phyloP scores from a whole-genome alignment of 1,140 invertebrate genomes.

The Cydia amplana region DNA sequence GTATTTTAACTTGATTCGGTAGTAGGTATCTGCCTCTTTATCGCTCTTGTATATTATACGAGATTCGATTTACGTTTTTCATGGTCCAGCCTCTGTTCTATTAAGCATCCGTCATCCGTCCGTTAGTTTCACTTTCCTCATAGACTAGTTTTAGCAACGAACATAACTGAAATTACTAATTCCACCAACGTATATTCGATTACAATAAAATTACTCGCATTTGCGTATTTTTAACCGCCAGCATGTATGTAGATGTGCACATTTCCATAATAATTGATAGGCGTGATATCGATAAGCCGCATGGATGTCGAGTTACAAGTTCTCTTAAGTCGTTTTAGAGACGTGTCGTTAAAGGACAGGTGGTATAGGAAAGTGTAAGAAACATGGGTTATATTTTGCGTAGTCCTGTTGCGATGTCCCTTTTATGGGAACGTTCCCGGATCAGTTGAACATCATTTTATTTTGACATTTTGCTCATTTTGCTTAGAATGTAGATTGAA shows the following conservation, averaged over 20 bases:
- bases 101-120: too few species aligned
- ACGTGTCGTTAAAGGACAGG: not conserved
- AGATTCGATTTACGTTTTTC: too few species aligned
- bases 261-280: conserved; percentile 23
- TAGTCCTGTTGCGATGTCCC: not conserved
- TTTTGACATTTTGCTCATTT: not conserved
- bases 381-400: conserved; percentile 3
- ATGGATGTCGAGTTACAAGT: not conserved
- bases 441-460: not conserved
- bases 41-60: too few species aligned
- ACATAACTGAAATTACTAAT: not conserved
- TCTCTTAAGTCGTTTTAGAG: not conserved
- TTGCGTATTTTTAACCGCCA: conserved; percentile 6
- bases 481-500: too few species aligned
- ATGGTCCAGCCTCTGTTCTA: too few species aligned
- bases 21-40: too few species aligned
- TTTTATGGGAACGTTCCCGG: not conserved
- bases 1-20: too few species aligned
- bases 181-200: conserved; percentile 11
- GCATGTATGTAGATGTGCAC: not conserved
- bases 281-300: not conserved
- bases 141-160: not conserved
- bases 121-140: not conserved
- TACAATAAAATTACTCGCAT: conserved; percentile 7
- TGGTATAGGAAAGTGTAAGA: not conserved